Base-by-base conservation (phyloP, 2,113 vertebrate genomes). In the Paralichthys olivaceus region DNA sequence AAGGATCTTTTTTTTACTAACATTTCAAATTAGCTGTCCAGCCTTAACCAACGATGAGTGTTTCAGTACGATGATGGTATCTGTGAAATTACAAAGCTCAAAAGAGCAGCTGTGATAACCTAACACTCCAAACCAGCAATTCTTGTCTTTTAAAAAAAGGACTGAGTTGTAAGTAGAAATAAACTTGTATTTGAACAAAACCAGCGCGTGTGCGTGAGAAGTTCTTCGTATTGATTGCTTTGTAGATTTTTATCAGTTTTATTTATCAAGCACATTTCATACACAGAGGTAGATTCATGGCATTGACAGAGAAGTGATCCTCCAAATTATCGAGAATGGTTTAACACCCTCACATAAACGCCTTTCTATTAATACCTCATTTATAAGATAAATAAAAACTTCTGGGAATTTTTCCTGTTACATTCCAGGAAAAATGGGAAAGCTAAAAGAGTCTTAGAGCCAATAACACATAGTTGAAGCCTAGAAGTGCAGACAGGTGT, bases 151-250 rank as follows among this genome's bases (percentile, higher is more conserved):
- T 37, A 37, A 37, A 37, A 71, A 60, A 84, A 75, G 0, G 51
- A 29, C 1, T 34, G 11, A 61, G 47, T 14, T 17, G n/a, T 73
- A 32, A 76, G 26, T 23, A 61, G 54, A 14, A 82, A 80, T 82
- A 87, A 87, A 86, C 4, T 4, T 71, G 3, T 20, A 26, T 12
- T 17, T 71, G 4, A 58, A 67, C 4, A 29, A 66, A 59, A 72
- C 7, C 7, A 0, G 49, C 2, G 1, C 51, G 59, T 65, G 40
- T 58, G 32, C 20, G 43, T 43, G 20, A 22, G 53, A 25, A 13
- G 53, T 55, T 55, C 5, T 40, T 43, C 7, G 4, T 56, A 15
- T 56, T 17, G 19, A 56, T 15, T 13, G 14, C 1, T 5, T 15
- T 56, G 25, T 26, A 22, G 7, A 55, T 13, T 5, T 6, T 4